A percentile compares a stretch with the other conserved stretches of the same genome.
Evolutionary conservation across 1,140 invertebrate genomes (phyloP).

Genomic region (Neodiprion fabricii): DNA sequence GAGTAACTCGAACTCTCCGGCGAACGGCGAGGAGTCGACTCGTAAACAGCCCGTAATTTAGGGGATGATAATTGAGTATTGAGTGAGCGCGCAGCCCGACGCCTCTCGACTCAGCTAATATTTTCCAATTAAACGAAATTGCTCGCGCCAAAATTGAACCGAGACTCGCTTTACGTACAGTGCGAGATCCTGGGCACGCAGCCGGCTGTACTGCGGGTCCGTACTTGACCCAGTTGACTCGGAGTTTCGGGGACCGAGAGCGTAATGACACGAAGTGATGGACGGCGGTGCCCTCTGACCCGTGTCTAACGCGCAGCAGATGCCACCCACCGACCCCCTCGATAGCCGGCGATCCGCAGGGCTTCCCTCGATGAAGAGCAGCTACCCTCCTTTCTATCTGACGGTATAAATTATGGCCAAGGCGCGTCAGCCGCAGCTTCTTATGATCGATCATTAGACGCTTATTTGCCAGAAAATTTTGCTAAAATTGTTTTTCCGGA

Average conservation of each 20-base stretch:
- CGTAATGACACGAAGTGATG: slow-evolving; percentile 43
- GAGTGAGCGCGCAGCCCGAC: background rate
- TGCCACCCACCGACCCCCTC: slow-evolving; percentile 45
- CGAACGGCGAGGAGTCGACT: slow-evolving; percentile 29
- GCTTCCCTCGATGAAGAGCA: slow-evolving; percentile 44
- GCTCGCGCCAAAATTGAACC: background rate
- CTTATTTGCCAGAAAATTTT: slow-evolving; percentile 59
- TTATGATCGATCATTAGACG: slow-evolving; percentile 62
- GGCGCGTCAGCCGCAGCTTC: slow-evolving; percentile 57
- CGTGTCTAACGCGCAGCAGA: slow-evolving; percentile 62
- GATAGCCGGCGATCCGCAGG: slow-evolving; percentile 10
- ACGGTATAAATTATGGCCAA: slow-evolving; percentile 61
- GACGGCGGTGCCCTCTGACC: slow-evolving; percentile 55
- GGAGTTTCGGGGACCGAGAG: slow-evolving; percentile 34
- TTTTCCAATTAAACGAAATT: slow-evolving; percentile 6
- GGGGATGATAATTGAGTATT: slow-evolving; percentile 5
- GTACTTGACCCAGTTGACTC: slow-evolving; percentile 54
- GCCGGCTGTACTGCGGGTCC: background rate
- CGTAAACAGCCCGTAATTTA: slow-evolving; percentile 36
- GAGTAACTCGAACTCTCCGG: slow-evolving; percentile 21
- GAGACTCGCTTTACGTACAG: no score
- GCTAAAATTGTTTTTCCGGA: slow-evolving; percentile 47
- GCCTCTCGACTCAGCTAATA: background rate
- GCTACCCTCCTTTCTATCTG: slow-evolving; percentile 47
- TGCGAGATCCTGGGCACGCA: background rate